Evolutionary conservation across 2,113 vertebrate species (phyloP).

Genomic region (Turnix velox): DNA sequence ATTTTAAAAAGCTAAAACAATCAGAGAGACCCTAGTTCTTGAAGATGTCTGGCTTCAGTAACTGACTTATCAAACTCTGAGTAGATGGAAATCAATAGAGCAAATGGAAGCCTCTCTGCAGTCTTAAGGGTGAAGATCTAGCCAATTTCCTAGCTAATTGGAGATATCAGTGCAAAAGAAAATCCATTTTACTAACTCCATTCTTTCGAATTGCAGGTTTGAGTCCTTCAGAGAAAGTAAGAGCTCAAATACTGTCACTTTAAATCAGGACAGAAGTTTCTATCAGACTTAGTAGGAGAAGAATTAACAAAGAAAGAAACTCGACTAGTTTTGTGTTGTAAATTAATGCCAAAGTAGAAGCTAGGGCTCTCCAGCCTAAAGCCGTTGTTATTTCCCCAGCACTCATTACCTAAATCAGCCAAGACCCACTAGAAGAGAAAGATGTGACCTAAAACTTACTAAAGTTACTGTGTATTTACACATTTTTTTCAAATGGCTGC

Average conservation of each 20-base stretch:
- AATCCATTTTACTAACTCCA: not conserved
- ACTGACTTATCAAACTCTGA: not conserved
- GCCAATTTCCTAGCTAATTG: not conserved
- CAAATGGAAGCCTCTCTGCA: rapidly evolving
- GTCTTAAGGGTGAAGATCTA: not conserved
- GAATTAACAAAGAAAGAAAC: not conserved
- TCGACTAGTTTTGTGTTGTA: not conserved
- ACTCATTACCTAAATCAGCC: not conserved
- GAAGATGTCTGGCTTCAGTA: not conserved
- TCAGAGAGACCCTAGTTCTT: not conserved
- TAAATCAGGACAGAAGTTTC: not conserved
- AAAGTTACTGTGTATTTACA: not conserved
- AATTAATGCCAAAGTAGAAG: not conserved
- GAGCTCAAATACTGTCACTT: not conserved
- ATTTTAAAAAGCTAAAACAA: not conserved
- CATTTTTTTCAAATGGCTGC: not conserved
- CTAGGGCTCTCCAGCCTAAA: not conserved
- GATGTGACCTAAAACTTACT: not conserved
- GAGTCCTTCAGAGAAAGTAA: not conserved
- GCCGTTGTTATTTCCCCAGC: not conserved
- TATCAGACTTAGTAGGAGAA: not conserved
- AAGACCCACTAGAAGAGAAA: not conserved
- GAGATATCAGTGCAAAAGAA: not conserved
- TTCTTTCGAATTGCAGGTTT: not conserved
- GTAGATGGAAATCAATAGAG: not conserved